Base-by-base conservation (phyloP, 1,140 invertebrate species). In the Drosophila kanapiae region DNA sequence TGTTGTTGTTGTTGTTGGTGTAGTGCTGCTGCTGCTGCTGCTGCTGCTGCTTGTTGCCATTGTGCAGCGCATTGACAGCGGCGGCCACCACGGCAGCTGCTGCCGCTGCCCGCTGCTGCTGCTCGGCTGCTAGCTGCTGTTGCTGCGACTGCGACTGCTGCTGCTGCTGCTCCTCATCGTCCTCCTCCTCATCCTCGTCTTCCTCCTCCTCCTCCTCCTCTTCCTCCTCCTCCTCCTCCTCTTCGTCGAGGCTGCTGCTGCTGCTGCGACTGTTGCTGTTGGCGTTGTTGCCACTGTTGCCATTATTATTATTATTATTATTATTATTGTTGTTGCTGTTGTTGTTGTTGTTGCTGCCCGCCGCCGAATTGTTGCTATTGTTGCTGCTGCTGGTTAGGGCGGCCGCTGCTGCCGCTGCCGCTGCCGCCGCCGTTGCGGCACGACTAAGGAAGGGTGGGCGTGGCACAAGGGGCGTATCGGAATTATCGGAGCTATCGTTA, bases 401-500 rank as follows among this genome's bases (percentile, higher is more conserved):
- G 6, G 84, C 67, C 27, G 67, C 84, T 16, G 84, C 83, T 29
- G 87, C 78, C 29, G 75, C 69, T 29, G 69, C 75, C 23, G 71
- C 82, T 9, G 84, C 84, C 16, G 84, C 85, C 18, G 84, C 82
- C 7, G 87, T 74, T 4, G 78, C 82, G 14, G 88, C 80, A 35
- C 91, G 91, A 77, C 85, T 92, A 18, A 92, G 75, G 38, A 91
- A 92, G 8, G 91, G 80, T 53, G 85, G 75, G 48, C 91, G 91
- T 62, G 91, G 91, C 71, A 88, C 79, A 62, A 92, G 75, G 47
- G 82, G 82, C 51, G 86, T 87, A 91, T 92, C 91, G 49, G 91
- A 92, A 74, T 92, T 92, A 82, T 92, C 91, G 49, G 91, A 92
- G 74, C 91, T 92, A 51, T 92, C 91, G 71, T 92, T 92, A 51